phyloP scores from a whole-genome alignment of 2,113 vertebrate genomes.

The Salvelinus fontinalis region DNA sequence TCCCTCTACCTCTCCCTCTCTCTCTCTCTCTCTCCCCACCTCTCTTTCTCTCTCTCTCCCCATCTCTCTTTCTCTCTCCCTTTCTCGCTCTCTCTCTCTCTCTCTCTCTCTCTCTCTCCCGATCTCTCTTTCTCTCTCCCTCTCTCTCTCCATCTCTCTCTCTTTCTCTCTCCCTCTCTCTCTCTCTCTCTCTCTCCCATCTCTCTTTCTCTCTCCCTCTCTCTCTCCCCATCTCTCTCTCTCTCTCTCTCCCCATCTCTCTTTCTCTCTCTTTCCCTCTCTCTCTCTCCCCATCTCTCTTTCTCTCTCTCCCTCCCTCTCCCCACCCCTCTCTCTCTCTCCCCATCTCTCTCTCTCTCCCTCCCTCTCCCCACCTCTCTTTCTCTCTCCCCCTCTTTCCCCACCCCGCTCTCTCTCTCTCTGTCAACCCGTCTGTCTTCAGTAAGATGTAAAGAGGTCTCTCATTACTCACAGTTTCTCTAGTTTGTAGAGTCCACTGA shows the following conservation, averaged over 20 bases:
- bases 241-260: background rate
- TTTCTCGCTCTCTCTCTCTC: background rate
- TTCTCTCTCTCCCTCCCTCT: no score
- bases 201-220: background rate
- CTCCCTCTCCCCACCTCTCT: background rate
- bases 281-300: background rate
- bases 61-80: background rate
- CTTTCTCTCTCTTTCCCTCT: background rate
- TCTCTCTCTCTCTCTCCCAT: no score
- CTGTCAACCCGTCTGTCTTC: no score
- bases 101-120: background rate
- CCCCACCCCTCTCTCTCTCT: background rate
- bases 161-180: background rate
- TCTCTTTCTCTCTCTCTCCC: no score
- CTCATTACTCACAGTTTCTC: conserved; percentile 74
- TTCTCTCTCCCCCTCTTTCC: background rate
- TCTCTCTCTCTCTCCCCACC: background rate
- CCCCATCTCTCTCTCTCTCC: background rate
- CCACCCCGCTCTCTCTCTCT: no score
- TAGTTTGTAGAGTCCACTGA: conserved; percentile 73
- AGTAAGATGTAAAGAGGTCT: background rate
- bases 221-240: background rate
- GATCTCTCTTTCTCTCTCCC: background rate
- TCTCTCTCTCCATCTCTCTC: background rate
- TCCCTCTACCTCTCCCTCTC: background rate